Evolutionary conservation across 2,113 vertebrate genomes (phyloP).

Genomic region (Butastur rufipennis): DNA sequence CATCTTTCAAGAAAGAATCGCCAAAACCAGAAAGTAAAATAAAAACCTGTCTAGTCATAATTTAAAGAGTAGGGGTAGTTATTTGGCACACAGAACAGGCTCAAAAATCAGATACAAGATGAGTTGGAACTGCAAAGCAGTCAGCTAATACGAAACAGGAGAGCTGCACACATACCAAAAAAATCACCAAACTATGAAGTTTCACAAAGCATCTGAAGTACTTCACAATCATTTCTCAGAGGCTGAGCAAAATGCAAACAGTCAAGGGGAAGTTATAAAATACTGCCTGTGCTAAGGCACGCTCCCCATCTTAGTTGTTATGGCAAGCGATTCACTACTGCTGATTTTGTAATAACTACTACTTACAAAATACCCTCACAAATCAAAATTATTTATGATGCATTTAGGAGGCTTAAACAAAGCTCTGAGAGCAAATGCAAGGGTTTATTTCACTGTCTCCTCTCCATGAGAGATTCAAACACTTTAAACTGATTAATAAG

Average conservation of each 20-base stretch:
- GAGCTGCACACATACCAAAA: background rate
- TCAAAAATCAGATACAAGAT: background rate
- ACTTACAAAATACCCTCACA: background rate
- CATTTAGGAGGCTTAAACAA: background rate
- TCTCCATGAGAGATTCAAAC: background rate
- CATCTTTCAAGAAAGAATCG: background rate
- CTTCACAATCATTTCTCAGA: background rate
- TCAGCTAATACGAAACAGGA: background rate
- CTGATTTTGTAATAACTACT: background rate
- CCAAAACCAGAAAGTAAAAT: background rate
- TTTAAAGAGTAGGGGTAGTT: background rate
- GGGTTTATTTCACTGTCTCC: background rate
- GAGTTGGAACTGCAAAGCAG: background rate
- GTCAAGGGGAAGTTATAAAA: background rate
- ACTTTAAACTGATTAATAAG: background rate
- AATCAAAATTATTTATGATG: background rate
- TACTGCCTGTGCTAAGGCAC: background rate
- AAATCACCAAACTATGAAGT: background rate
- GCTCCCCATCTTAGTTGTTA: background rate
- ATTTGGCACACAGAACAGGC: background rate
- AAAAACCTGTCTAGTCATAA: background rate
- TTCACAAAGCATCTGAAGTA: background rate
- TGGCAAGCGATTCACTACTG: fast-evolving
- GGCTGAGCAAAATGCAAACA: background rate
- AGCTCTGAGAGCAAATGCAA: background rate